A percentile compares a stretch with the other conserved stretches of the same genome.
These are phyloP conservation scores for Azorinus chamasolen DNA, from an alignment of 2,888 invertebrate genomes.

Conservation along the genomic window DNA sequence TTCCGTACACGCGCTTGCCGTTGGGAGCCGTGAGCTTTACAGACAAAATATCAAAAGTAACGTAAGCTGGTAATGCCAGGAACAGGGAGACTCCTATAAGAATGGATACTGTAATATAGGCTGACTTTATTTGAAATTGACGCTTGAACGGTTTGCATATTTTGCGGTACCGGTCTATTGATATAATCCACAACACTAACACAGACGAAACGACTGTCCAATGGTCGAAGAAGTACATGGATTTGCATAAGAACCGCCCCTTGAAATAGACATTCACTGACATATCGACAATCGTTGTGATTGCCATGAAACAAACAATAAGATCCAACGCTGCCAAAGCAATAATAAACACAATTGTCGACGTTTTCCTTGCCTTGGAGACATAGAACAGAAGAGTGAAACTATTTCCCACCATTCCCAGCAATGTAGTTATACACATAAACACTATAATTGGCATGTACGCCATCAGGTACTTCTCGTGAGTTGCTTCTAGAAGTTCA, in stretches of 20 bases:
- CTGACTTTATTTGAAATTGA: conserved; percentile 30
- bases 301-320: conserved; percentile 27
- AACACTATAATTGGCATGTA: conserved; percentile 30
- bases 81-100: conserved; percentile 19
- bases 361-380: conserved; percentile 9
- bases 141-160: conserved; percentile 35
- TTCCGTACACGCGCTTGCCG: conserved; percentile 16
- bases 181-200: conserved; percentile 35
- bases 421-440: conserved; percentile 1
- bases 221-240: conserved; percentile 53
- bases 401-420: conserved; percentile 42
- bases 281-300: conserved; percentile 35
- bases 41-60: conserved; percentile 37
- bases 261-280: conserved; percentile 31
- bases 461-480: conserved; percentile 3
- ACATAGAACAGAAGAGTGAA: conserved; percentile 41
- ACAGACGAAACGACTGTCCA: conserved; percentile 48
- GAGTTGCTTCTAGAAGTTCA: no score
- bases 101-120: conserved; percentile 3
- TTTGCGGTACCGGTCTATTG: conserved; percentile 41
- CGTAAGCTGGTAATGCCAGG: conserved; percentile 30
- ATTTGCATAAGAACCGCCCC: conserved; percentile 22
- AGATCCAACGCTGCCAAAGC: conserved; percentile 36
- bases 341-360: conserved; percentile 35
- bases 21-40: neutral